Evolutionary conservation across 2,888 invertebrate genomes (phyloP).

Genomic region (Heliconius aoede): DNA sequence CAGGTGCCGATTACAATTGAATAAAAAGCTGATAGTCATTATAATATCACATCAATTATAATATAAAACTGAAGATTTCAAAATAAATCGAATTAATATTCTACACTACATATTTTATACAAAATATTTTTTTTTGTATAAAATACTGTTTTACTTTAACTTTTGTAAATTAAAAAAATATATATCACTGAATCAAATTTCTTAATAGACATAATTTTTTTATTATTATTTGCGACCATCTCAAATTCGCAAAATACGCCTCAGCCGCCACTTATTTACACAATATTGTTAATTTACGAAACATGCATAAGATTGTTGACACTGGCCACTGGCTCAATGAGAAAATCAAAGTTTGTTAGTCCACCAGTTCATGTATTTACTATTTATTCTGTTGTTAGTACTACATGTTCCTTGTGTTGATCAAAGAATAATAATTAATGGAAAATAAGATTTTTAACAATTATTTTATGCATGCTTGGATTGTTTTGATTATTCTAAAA

Average conservation of each 20-base stretch:
- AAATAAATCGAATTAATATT: too few relatives aligned
- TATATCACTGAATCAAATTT: not conserved
- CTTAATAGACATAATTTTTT: not conserved
- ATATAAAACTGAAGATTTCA: too few relatives aligned
- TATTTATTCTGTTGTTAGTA: conserved; percentile 14
- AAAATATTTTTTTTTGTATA: too few relatives aligned
- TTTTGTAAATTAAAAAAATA: too few relatives aligned
- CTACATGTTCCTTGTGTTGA: not conserved
- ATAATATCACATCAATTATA: too few relatives aligned
- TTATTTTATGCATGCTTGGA: not conserved
- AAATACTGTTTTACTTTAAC: too few relatives aligned
- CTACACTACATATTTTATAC: too few relatives aligned
- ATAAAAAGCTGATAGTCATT: too few relatives aligned
- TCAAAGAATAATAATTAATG: not conserved
- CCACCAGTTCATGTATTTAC: conserved; percentile 5
- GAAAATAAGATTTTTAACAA: not conserved
- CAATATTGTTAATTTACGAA: conserved; percentile 41
- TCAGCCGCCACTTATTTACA: conserved; percentile 34
- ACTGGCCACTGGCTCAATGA: conserved; percentile 27
- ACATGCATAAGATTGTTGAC: conserved; percentile 37
- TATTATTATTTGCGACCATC: not conserved
- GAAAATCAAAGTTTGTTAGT: conserved; percentile 37
- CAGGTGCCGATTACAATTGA: too few relatives aligned
- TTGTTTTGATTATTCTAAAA: not conserved
- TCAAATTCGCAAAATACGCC: conserved; percentile 34